Percentiles rank a stretch among this genome's conserved stretches.
Evolutionary conservation across 2,113 vertebrate species (phyloP).

Genomic region (Piaya cayana): DNA sequence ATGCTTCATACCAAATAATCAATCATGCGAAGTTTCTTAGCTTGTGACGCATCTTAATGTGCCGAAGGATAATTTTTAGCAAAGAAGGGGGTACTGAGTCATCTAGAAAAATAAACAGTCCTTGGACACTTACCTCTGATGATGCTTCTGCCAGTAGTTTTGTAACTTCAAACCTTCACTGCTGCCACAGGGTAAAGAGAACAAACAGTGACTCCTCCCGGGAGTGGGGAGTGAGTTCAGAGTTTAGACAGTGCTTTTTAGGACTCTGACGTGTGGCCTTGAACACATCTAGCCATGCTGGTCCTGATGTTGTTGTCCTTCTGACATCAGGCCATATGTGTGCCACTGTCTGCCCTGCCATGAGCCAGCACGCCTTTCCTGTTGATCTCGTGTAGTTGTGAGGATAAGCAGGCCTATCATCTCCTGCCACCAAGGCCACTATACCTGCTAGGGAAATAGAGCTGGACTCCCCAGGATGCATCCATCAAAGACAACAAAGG

Average conservation of each 20-base stretch:
- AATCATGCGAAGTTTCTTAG: background rate
- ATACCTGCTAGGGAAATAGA: background rate
- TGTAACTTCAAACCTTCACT: constrained; percentile 37
- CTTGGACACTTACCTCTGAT: background rate
- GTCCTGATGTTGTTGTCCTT: background rate
- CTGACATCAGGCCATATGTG: background rate
- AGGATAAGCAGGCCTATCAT: background rate
- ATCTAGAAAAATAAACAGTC: constrained; percentile 60
- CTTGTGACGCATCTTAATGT: constrained; percentile 42
- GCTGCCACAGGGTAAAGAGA: background rate
- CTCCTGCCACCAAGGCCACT: background rate
- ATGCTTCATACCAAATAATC: constrained; percentile 48
- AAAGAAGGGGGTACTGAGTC: constrained; percentile 33
- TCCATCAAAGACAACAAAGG: background rate
- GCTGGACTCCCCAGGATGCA: background rate
- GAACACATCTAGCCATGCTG: background rate
- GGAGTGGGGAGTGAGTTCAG: background rate
- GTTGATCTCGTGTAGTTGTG: accelerated
- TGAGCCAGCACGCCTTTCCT: background rate
- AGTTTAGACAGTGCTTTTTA: background rate
- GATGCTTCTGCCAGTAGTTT: background rate
- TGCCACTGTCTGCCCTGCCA: background rate
- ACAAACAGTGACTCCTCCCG: background rate
- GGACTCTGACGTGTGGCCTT: background rate
- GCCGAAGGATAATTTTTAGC: background rate